A percentile compares a stretch with the other conserved stretches of the same genome.
Evolutionary conservation across 53 echinoderm and acorn worm species (phyloP).

Genomic region (Antedon mediterranea): DNA sequence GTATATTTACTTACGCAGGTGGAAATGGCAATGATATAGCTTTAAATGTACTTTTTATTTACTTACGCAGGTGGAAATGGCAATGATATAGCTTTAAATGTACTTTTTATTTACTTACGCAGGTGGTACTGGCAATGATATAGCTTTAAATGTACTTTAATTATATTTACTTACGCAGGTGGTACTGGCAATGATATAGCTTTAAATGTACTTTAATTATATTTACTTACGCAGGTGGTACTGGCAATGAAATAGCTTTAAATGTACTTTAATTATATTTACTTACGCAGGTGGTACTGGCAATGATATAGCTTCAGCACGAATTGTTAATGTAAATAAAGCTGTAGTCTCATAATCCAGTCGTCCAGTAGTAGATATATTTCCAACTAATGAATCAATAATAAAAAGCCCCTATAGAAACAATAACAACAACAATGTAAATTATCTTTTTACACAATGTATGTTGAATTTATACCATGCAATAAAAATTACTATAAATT

Average conservation of each 20-base stretch:
- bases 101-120: not conserved
- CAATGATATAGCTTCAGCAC: not conserved
- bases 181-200: too few relatives aligned
- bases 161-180: too few relatives aligned
- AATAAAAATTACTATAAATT: too few relatives aligned
- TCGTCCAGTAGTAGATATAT: conserved; percentile 38
- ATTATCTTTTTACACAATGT: too few relatives aligned
- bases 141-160: too few relatives aligned
- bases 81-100: not conserved
- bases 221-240: too few relatives aligned
- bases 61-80: not conserved
- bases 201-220: too few relatives aligned
- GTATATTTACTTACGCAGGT: too few relatives aligned
- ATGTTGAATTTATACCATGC: too few relatives aligned
- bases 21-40: too few relatives aligned
- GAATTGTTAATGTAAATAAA: conserved; percentile 18
- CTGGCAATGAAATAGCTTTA: too few relatives aligned
- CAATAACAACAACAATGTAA: not conserved
- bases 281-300: not conserved
- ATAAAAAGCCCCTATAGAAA: conserved; percentile 21
- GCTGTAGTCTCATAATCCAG: conserved; percentile 43
- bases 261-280: not conserved
- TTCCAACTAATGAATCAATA: conserved; percentile 41
- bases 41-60: not conserved
- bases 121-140: not conserved